Percentiles rank a stretch among this genome's conserved stretches.
Evolutionary conservation across 2,888 invertebrate species (phyloP).

Genomic region (Nebria salina): DNA sequence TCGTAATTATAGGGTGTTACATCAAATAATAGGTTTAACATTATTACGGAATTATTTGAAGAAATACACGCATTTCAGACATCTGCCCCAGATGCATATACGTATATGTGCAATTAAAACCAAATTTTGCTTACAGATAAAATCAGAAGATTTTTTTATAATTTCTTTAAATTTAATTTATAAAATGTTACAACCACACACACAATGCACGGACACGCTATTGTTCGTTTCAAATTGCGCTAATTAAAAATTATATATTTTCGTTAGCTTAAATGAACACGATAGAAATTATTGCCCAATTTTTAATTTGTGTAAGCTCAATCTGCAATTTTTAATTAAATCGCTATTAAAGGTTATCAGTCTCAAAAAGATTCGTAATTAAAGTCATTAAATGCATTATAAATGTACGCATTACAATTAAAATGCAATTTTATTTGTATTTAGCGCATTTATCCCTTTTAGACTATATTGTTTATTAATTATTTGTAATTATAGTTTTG

Average conservation of each 20-base stretch:
- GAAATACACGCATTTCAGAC: background rate
- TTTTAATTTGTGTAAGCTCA: too few relatives aligned
- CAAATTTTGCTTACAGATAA: background rate
- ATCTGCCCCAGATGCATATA: background rate
- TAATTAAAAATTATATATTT: background rate
- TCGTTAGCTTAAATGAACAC: background rate
- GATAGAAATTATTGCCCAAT: background rate
- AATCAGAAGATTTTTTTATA: background rate
- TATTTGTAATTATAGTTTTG: too few relatives aligned
- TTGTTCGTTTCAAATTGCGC: background rate
- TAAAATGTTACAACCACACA: background rate
- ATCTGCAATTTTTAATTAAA: too few relatives aligned
- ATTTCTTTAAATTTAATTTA: background rate
- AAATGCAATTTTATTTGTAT: too few relatives aligned
- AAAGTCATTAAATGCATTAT: too few relatives aligned
- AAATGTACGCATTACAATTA: too few relatives aligned
- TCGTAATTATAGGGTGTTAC: constrained; percentile 40
- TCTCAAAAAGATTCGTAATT: too few relatives aligned
- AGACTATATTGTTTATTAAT: too few relatives aligned
- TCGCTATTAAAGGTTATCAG: too few relatives aligned
- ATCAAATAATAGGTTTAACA: constrained; percentile 26
- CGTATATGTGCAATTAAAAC: constrained; percentile 21
- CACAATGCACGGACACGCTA: background rate
- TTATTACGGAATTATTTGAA: background rate
- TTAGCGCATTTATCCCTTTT: too few relatives aligned